Evolutionary conservation across 2,113 vertebrate species (phyloP).

Genomic region (Danionella cerebrum): DNA sequence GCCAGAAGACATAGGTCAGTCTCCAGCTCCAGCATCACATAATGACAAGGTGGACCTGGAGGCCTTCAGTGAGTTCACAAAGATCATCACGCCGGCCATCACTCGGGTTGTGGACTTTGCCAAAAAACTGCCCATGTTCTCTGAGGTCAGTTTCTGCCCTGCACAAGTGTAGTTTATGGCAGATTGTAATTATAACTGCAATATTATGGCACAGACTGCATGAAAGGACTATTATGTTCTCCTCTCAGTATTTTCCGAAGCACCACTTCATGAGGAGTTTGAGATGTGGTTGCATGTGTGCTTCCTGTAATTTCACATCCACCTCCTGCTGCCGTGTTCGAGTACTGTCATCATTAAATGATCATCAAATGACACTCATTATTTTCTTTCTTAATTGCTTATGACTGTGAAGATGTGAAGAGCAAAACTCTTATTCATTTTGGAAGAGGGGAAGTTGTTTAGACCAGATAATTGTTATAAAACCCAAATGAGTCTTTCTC

Average conservation of each 20-base stretch:
- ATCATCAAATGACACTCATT: background rate
- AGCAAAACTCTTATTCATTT: no score
- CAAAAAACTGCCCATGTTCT: constrained; percentile 97
- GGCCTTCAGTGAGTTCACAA: constrained; percentile 98
- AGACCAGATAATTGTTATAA: no score
- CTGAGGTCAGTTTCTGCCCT: constrained; percentile 64
- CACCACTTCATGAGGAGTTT: no score
- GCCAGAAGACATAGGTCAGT: constrained; percentile 93
- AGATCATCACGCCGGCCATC: constrained; percentile 98
- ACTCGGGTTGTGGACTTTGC: constrained; percentile 97
- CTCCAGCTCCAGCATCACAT: constrained; percentile 78
- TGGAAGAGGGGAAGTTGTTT: no score
- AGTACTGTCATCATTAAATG: background rate
- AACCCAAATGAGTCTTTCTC: no score
- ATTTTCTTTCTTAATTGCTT: background rate
- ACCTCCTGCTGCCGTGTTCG: background rate
- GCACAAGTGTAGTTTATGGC: no score
- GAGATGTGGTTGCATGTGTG: no score
- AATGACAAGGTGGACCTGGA: constrained; percentile 95
- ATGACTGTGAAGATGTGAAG: no score
- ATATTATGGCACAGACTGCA: background rate
- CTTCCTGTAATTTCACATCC: background rate
- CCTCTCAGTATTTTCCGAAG: background rate
- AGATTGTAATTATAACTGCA: no score
- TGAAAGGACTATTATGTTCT: background rate